phyloP scores from a whole-genome alignment of 2,113 vertebrate species.

The Thryonomys swinderianus region DNA sequence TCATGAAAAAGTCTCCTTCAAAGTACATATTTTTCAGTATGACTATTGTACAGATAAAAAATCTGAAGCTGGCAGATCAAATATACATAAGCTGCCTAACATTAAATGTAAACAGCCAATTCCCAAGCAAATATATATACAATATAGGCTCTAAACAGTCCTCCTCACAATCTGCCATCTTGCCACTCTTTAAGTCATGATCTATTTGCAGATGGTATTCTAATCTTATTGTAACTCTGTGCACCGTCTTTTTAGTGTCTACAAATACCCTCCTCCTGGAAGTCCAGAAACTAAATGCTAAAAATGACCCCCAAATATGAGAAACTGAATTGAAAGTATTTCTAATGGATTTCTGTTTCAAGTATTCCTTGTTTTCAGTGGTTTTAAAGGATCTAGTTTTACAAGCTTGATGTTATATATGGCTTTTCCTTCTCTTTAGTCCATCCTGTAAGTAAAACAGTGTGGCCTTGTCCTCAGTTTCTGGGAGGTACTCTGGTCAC shows the following conservation, averaged over 20 bases:
- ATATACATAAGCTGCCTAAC: neutral
- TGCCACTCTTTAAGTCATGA: neutral
- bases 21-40: neutral
- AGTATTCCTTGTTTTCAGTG: neutral
- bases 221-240: neutral
- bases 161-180: neutral
- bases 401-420: neutral
- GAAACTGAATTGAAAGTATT: neutral
- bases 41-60: slow-evolving; percentile 24
- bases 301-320: neutral
- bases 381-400: neutral
- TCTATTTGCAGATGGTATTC: neutral
- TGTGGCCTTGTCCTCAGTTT: neutral
- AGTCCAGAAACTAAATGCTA: slow-evolving; percentile 45
- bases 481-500: neutral
- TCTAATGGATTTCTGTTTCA: neutral
- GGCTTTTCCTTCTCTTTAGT: neutral
- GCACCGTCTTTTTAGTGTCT: neutral
- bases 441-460: neutral
- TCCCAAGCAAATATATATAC: neutral
- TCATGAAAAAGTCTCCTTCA: slow-evolving; percentile 21
- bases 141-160: neutral
- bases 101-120: neutral
- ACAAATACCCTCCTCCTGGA: neutral
- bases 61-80: neutral